A percentile compares a stretch with the other conserved stretches of the same genome.
Evolutionary conservation across 2,888 invertebrate species (phyloP).

Genomic region (Diaprepes abbreviatus): DNA sequence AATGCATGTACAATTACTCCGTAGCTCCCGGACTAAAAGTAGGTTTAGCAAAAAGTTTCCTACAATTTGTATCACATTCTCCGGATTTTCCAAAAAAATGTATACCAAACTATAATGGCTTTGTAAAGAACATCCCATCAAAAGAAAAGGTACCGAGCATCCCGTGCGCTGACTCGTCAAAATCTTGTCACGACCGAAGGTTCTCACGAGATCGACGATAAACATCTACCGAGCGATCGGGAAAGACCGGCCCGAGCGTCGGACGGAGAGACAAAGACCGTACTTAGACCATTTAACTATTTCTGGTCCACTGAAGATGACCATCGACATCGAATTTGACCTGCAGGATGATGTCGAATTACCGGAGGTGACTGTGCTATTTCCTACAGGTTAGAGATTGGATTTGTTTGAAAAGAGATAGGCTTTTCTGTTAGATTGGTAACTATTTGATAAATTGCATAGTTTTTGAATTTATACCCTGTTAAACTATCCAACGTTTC

Average conservation of each 20-base stretch:
- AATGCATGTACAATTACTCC: too few species aligned
- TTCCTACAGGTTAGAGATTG: constrained; percentile 10
- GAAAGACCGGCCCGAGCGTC: background rate
- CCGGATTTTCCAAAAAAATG: too few species aligned
- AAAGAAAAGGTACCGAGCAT: background rate
- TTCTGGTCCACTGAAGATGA: constrained; percentile 44
- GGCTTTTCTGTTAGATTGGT: background rate
- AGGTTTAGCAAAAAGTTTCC: too few species aligned
- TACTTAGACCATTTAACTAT: constrained; percentile 39
- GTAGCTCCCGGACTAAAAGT: too few species aligned
- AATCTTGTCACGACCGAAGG: constrained; percentile 27
- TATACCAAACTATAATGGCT: too few species aligned
- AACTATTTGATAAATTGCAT: background rate
- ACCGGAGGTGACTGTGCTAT: constrained; percentile 21
- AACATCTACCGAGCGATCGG: constrained; percentile 33
- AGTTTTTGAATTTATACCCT: too few species aligned
- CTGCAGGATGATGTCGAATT: constrained; percentile 5
- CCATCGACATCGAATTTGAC: constrained; percentile 28
- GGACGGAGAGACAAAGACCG: constrained; percentile 5
- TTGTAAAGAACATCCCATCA: constrained; percentile 1
- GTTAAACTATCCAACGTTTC: too few species aligned
- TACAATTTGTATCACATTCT: too few species aligned
- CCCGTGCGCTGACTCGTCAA: constrained; percentile 17
- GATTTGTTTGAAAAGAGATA: background rate
- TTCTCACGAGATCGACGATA: constrained; percentile 39